Conservation (phyloP, 2,113 vertebrate genomes). For the Columba janthina region DNA sequence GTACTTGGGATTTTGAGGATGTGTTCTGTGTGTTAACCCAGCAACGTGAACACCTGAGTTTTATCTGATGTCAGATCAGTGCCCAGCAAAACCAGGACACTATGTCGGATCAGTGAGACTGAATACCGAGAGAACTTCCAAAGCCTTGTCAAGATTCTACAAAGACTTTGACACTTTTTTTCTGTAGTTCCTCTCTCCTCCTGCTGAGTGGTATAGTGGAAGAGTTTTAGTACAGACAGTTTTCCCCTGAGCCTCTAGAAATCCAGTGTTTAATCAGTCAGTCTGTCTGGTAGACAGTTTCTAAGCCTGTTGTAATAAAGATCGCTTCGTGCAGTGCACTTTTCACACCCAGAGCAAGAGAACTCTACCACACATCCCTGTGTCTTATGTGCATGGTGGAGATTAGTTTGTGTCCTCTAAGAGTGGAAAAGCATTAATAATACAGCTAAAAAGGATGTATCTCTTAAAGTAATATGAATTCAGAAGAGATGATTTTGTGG, state of each 20-base stretch:
- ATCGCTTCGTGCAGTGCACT: neutral
- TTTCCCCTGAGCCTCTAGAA: neutral
- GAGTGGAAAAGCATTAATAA: neutral
- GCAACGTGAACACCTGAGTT: neutral
- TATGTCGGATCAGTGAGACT: neutral
- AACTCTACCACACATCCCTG: neutral
- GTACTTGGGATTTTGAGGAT: neutral
- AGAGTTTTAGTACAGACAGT: neutral
- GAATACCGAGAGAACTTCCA: neutral
- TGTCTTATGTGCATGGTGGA: neutral
- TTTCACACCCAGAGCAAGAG: neutral
- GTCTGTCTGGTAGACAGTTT: neutral
- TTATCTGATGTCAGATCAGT: neutral
- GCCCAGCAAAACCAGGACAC: neutral
- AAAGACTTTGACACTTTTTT: neutral
- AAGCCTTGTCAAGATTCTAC: neutral
- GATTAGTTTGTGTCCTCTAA: neutral
- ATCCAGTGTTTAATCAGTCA: neutral
- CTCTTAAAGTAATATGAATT: neutral
- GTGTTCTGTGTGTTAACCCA: neutral
- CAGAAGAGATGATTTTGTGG: neutral
- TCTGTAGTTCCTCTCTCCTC: neutral
- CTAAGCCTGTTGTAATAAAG: neutral
- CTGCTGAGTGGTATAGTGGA: neutral
- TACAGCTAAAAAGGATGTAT: neutral